phyloP scores from a whole-genome alignment of 2,888 invertebrate genomes.

The Thereva nobilitata region DNA sequence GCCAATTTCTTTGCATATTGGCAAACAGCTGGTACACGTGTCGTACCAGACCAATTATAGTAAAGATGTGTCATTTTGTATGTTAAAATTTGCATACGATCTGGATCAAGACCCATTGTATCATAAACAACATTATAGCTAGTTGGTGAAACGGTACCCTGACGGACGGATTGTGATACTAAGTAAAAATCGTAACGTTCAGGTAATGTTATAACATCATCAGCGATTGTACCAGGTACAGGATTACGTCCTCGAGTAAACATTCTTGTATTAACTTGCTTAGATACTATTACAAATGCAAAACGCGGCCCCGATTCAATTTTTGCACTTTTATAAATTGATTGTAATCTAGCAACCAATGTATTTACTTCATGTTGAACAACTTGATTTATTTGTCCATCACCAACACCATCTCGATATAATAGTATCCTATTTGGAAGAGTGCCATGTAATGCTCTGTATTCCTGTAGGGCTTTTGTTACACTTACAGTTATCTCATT shows the following conservation, averaged over 20 bases:
- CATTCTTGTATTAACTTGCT: conserved; percentile 79
- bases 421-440: conserved; percentile 77
- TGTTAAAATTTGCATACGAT: conserved; percentile 79
- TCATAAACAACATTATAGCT: conserved; percentile 86
- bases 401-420: conserved; percentile 92
- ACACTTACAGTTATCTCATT: conserved; percentile 72
- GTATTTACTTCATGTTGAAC: conserved; percentile 73
- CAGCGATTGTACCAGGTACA: conserved; percentile 84
- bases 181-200: conserved; percentile 87
- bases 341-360: conserved; percentile 63
- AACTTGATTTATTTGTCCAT: conserved; percentile 83
- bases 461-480: conserved; percentile 53
- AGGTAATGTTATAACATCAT: conserved; percentile 81
- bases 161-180: conserved; percentile 82
- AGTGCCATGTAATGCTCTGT: conserved; percentile 50
- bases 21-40: conserved; percentile 89
- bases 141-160: conserved; percentile 91
- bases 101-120: conserved; percentile 68
- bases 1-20: conserved; percentile 95
- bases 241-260: conserved; percentile 70
- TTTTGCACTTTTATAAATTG: conserved; percentile 61
- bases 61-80: conserved; percentile 90
- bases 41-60: conserved; percentile 87
- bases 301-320: conserved; percentile 60
- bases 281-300: conserved; percentile 85